These are phyloP conservation scores for Micromesistius poutassou DNA, from an alignment of 2,797 vertebrate species.

Conservation along the genomic window DNA sequence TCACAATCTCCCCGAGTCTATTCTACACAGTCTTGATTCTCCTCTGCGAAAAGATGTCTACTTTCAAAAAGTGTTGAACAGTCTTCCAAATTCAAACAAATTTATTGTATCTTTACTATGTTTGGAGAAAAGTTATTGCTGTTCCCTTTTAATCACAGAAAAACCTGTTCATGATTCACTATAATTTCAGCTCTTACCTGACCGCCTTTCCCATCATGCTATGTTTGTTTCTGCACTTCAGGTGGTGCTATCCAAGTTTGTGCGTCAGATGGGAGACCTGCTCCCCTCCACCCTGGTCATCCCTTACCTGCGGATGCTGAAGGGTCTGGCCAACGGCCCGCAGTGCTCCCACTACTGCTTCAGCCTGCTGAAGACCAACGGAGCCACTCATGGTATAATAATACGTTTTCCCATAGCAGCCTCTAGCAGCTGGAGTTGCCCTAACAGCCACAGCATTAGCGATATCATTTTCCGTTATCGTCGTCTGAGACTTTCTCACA, in stretches of 20 bases:
- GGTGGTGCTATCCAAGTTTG: slow-evolving; percentile 98
- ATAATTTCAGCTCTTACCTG: not conserved
- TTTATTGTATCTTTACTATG: too few species aligned
- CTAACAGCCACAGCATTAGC: not conserved
- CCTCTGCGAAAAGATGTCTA: not conserved
- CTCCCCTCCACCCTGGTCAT: slow-evolving; percentile 94
- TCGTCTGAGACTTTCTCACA: not conserved
- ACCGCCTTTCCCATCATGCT: not conserved
- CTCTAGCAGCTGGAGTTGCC: not conserved
- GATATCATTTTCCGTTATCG: not conserved
- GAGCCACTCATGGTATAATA: slow-evolving; percentile 92
- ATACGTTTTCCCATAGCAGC: not conserved
- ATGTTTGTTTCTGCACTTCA: slow-evolving; percentile 44
- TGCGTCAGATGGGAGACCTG: slow-evolving; percentile 98
- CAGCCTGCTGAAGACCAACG: slow-evolving; percentile 93
- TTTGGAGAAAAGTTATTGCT: too few species aligned
- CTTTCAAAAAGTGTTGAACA: not conserved
- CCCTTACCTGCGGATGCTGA: slow-evolving; percentile 93
- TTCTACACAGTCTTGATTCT: not conserved
- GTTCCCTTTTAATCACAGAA: too few species aligned
- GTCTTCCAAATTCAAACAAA: too few species aligned
- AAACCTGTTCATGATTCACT: not conserved
- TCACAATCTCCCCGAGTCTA: too few species aligned
- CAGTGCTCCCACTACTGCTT: slow-evolving; percentile 98
- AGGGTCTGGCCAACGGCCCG: slow-evolving; percentile 88